phyloP scores from a whole-genome alignment of 2,888 invertebrate species.

The Idaea straminata region DNA sequence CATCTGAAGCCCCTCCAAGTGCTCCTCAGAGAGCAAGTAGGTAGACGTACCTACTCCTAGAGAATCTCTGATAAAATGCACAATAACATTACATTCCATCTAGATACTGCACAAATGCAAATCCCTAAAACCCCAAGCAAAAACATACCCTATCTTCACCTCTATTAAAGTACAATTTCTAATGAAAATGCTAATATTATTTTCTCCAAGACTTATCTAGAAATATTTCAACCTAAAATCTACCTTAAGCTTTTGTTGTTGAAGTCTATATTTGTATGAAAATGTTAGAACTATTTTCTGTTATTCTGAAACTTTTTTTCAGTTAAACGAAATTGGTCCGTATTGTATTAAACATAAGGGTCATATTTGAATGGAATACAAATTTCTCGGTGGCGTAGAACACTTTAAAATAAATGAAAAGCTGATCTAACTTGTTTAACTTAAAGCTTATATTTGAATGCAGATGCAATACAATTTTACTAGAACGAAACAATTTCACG shows the following conservation, averaged over 20 bases:
- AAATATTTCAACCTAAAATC: not conserved
- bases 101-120: slow-evolving; percentile 25
- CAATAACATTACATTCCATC: slow-evolving; percentile 30
- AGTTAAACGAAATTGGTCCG: not conserved
- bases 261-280: not conserved
- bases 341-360: not conserved
- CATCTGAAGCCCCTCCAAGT: not conserved
- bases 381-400: not conserved
- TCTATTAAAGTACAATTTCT: not conserved
- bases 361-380: not conserved
- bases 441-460: not conserved
- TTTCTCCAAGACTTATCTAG: not conserved
- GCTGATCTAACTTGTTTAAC: not conserved
- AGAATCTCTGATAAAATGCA: slow-evolving; percentile 37
- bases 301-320: not conserved
- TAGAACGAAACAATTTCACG: too few relatives aligned
- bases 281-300: not conserved
- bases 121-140: slow-evolving; percentile 3
- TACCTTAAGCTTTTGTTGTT: not conserved
- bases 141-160: too few relatives aligned
- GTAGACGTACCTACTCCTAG: not conserved
- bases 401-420: not conserved
- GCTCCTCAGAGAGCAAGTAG: not conserved
- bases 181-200: not conserved
- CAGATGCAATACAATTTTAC: too few relatives aligned